Conservation (phyloP, 2,888 invertebrate species). For the Hanleya hanleyi region DNA sequence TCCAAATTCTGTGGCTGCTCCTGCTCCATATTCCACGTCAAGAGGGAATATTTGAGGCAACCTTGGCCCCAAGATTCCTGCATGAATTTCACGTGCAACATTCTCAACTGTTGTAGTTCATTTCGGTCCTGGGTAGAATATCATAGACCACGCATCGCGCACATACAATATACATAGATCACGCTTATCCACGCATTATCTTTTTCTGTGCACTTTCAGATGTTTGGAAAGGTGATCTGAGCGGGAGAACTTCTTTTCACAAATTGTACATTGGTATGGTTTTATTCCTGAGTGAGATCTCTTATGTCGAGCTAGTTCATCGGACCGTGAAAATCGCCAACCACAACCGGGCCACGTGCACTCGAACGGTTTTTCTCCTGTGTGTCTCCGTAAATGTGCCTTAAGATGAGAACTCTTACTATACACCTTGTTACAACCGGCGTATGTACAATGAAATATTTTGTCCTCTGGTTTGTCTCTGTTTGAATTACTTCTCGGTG, state of each 20-base stretch:
- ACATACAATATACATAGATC: too few species aligned
- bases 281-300: conserved; percentile 97
- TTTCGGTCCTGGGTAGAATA: too few species aligned
- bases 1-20: too few species aligned
- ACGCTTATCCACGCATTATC: too few species aligned
- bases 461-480: conserved; percentile 70
- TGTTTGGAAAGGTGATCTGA: conserved; percentile 97
- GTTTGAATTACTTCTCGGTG: neutral
- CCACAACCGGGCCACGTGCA: conserved; percentile 83
- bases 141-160: too few species aligned
- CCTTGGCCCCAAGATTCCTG: too few species aligned
- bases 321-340: conserved; percentile 95
- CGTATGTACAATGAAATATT: conserved; percentile 79
- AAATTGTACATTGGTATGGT: conserved; percentile 91
- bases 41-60: too few species aligned
- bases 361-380: conserved; percentile 80
- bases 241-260: conserved; percentile 91
- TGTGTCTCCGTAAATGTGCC: conserved; percentile 94
- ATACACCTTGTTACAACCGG: conserved; percentile 91
- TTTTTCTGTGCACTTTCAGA: conserved; percentile 77
- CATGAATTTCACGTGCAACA: too few species aligned
- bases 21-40: too few species aligned
- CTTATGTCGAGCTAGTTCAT: conserved; percentile 92
- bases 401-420: conserved; percentile 98
- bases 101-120: too few species aligned